Percentiles rank a stretch among this genome's conserved stretches.
Evolutionary conservation across 2,113 vertebrate genomes (phyloP).

Genomic region (Dendrocopos noguchii): DNA sequence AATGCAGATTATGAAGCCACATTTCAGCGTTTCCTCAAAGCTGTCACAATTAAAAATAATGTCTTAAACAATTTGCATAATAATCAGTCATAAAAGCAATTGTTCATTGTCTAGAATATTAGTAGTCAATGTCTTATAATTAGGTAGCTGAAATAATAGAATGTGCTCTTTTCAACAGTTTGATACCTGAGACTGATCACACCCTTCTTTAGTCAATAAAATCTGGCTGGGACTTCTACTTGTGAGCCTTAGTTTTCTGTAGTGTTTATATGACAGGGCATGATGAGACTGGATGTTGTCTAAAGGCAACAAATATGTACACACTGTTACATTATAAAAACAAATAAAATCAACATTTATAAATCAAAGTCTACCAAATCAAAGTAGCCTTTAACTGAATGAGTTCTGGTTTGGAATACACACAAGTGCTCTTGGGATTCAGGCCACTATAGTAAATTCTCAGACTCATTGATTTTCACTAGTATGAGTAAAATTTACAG

Average conservation of each 20-base stretch:
- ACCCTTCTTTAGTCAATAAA: neutral
- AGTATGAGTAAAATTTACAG: neutral
- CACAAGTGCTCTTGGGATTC: neutral
- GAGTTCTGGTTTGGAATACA: neutral
- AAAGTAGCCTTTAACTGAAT: neutral
- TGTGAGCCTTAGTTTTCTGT: neutral
- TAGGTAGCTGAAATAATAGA: neutral
- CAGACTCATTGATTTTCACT: neutral
- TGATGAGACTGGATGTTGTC: neutral
- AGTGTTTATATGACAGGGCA: neutral
- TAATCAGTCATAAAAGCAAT: neutral
- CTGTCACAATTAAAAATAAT: neutral
- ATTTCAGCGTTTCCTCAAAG: constrained; percentile 34
- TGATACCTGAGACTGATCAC: neutral
- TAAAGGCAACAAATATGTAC: neutral
- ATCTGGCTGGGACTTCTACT: neutral
- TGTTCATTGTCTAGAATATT: neutral
- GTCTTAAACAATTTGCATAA: neutral
- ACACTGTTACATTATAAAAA: neutral
- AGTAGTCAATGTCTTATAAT: neutral
- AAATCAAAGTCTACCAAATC: neutral
- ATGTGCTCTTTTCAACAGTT: neutral
- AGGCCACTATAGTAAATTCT: neutral
- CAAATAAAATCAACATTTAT: neutral
- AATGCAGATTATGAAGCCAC: neutral